Percentiles rank a stretch among this genome's conserved stretches.
phyloP scores from a whole-genome alignment of 2,797 vertebrate species.

The Scolopax bukidnonensis region DNA sequence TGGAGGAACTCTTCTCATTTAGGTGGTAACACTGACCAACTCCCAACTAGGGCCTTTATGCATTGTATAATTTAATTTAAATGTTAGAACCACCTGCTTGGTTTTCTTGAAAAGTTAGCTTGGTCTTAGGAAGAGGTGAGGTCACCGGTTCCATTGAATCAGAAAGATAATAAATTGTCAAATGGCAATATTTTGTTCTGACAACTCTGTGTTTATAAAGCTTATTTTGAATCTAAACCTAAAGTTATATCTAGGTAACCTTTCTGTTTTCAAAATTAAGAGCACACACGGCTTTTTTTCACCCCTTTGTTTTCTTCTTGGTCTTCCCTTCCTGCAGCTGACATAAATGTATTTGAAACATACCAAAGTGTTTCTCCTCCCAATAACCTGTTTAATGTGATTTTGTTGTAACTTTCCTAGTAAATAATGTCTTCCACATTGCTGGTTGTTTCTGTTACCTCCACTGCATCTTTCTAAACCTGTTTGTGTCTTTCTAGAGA shows the following conservation, averaged over 20 bases:
- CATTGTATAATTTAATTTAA: neutral
- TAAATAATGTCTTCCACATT: neutral
- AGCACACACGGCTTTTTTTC: fast-evolving
- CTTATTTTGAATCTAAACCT: neutral
- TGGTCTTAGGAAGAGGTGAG: neutral
- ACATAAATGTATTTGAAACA: neutral
- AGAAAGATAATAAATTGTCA: neutral
- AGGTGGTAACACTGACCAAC: neutral
- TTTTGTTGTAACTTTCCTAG: neutral
- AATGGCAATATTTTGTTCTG: neutral
- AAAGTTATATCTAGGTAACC: neutral
- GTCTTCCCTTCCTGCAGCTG: neutral
- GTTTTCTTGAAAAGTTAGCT: neutral
- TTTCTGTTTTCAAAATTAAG: neutral
- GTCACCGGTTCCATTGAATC: neutral
- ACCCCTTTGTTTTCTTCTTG: neutral
- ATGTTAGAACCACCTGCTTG: neutral
- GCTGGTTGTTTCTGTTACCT: neutral
- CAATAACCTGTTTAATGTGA: neutral
- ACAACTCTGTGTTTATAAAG: neutral
- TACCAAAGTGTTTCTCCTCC: neutral
- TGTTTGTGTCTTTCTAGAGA: neutral
- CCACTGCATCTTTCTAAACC: neutral
- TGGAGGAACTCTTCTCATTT: neutral
- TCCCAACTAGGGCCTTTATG: neutral